A percentile compares a stretch with the other conserved stretches of the same genome.
These are phyloP conservation scores for Xerus inauris DNA, from an alignment of 2,113 vertebrate species.

Conservation along the genomic window DNA sequence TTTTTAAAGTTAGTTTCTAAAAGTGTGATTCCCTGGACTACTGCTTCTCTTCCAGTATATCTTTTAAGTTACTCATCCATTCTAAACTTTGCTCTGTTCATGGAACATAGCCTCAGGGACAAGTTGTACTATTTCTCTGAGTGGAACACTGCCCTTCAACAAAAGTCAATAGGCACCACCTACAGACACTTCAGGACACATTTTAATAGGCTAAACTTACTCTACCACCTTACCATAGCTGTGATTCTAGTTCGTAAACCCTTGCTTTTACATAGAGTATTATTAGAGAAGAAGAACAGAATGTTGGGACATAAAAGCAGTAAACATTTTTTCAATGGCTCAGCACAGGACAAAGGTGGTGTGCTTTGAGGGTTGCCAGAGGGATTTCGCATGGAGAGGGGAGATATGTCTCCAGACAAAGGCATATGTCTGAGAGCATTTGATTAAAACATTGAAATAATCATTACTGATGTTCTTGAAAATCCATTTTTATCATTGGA, in stretches of 20 bases:
- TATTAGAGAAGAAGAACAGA: conserved; percentile 10
- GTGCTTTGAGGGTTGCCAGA: not conserved
- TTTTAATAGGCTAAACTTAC: not conserved
- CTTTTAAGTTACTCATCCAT: conserved; percentile 59
- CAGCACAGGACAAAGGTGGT: not conserved
- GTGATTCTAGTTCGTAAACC: not conserved
- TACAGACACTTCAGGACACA: conserved; percentile 46
- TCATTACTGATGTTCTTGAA: not conserved
- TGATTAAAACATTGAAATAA: not conserved
- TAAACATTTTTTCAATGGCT: not conserved
- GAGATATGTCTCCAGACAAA: not conserved
- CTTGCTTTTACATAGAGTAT: not conserved
- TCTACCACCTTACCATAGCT: not conserved
- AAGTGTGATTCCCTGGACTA: conserved; percentile 70
- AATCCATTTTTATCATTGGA: not conserved
- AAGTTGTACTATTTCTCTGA: conserved; percentile 54
- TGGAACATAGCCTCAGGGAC: conserved; percentile 54
- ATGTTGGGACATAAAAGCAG: conserved; percentile 14
- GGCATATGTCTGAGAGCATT: not conserved
- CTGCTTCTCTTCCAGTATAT: conserved; percentile 38
- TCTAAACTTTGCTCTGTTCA: conserved; percentile 66
- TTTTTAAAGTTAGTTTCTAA: conserved; percentile 59
- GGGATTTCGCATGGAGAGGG: not conserved
- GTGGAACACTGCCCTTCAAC: conserved; percentile 69
- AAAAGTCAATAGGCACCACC: conserved; percentile 53